Conservation (phyloP, 1,140 invertebrate species). For the Harlomillsia oculata region DNA sequence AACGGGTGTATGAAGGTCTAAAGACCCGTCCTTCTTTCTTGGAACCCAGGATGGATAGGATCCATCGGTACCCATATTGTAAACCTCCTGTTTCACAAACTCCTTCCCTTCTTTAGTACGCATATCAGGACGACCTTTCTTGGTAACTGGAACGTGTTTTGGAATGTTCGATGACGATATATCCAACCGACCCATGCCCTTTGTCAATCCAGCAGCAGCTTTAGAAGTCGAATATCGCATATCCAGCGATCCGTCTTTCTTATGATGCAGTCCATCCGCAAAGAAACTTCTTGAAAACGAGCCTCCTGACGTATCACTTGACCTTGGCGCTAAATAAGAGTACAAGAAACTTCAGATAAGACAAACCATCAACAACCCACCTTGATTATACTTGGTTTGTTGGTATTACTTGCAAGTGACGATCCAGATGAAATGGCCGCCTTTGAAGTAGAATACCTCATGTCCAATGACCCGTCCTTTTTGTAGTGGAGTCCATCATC, state of each 20-base stretch:
- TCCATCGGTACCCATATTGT: background rate
- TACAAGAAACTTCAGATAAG: too few species aligned
- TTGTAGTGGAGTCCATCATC: background rate
- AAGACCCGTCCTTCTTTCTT: conserved; percentile 2
- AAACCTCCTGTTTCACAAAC: conserved; percentile 7
- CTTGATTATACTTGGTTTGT: background rate
- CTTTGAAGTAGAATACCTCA: conserved; percentile 1
- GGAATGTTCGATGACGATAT: conserved; percentile 2
- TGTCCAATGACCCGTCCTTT: conserved; percentile 8
- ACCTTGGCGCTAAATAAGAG: too few species aligned
- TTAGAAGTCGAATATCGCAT: conserved; percentile 6
- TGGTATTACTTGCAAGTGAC: too few species aligned
- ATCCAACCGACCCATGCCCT: too few species aligned
- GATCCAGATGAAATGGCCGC: background rate
- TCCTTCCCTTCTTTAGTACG: conserved; percentile 3
- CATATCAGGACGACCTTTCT: conserved; percentile 5
- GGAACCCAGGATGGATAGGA: conserved; percentile 7
- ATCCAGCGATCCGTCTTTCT: conserved; percentile 1
- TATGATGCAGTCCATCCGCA: background rate
- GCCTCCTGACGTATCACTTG: too few species aligned
- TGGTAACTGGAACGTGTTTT: conserved; percentile 5
- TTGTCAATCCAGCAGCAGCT: background rate
- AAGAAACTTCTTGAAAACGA: background rate
- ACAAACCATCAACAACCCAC: too few species aligned
- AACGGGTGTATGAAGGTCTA: conserved; percentile 1